Evolutionary conservation across 2,797 vertebrate species (phyloP).

Genomic region (Neomorphus geoffroyi): DNA sequence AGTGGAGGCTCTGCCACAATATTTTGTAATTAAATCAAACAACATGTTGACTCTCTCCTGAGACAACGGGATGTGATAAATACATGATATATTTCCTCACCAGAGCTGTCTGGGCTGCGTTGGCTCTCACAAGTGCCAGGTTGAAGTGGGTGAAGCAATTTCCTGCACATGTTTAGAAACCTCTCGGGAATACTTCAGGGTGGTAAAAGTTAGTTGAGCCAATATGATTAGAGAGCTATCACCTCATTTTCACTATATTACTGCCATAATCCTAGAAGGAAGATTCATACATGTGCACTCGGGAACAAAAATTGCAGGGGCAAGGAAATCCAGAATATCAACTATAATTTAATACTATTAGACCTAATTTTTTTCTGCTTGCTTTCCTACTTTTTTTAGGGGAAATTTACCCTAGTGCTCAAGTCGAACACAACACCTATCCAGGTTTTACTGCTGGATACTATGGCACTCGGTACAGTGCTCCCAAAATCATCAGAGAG

Average conservation of each 20-base stretch:
- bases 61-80: not conserved
- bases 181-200: not conserved
- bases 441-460: not conserved
- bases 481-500: not conserved
- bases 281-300: not conserved
- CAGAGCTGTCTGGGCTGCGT: not conserved
- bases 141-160: slow-evolving; percentile 32
- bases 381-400: not conserved
- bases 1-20: not conserved
- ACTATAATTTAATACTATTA: not conserved
- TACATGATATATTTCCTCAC: not conserved
- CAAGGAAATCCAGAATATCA: not conserved
- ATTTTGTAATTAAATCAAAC: slow-evolving; percentile 13
- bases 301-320: not conserved
- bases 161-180: not conserved
- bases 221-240: not conserved
- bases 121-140: not conserved
- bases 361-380: not conserved
- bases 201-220: not conserved
- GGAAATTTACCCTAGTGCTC: not conserved
- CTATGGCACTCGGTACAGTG: not conserved
- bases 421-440: not conserved
- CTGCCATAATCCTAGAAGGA: not conserved
- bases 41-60: not conserved
- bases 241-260: slow-evolving; percentile 9